Conservation (phyloP, 1,140 invertebrate genomes). For the Penaeus vannamei region DNA sequence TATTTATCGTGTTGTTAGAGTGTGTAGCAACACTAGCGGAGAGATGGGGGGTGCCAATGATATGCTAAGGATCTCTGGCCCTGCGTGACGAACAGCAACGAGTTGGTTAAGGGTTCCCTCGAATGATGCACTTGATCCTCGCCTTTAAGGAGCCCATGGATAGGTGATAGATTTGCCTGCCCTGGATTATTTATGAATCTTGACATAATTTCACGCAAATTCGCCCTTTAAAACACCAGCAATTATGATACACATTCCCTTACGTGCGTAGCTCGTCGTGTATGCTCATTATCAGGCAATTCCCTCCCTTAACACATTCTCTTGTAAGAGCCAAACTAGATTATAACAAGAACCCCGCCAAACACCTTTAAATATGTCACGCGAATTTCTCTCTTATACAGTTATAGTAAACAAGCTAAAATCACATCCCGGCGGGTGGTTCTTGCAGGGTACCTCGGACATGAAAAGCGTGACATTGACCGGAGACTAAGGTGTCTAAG, state of each 20-base stretch:
- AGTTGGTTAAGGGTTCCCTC: no score
- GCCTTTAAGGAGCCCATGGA: no score
- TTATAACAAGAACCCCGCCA: background rate
- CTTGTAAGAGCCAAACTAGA: conserved; percentile 12
- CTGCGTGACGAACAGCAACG: no score
- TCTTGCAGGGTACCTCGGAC: conserved; percentile 52
- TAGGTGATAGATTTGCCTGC: no score
- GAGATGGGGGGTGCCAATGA: no score
- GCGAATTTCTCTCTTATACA: conserved; percentile 45
- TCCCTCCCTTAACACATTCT: background rate
- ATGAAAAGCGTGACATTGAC: conserved; percentile 65
- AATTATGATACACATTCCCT: background rate
- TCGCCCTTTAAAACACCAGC: background rate
- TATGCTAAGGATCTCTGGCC: no score
- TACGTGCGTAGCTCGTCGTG: no score
- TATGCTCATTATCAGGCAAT: background rate
- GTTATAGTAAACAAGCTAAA: conserved; percentile 45
- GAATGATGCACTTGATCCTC: no score
- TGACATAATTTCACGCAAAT: conserved; percentile 21
- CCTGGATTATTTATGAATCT: no score
- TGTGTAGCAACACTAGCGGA: no score
- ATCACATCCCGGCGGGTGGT: background rate
- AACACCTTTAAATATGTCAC: conserved; percentile 25
- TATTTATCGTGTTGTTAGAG: no score
- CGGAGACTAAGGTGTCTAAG: conserved; percentile 36